Evolutionary conservation across 1,140 invertebrate species (phyloP).

Genomic region (Metopolophium dirhodum): DNA sequence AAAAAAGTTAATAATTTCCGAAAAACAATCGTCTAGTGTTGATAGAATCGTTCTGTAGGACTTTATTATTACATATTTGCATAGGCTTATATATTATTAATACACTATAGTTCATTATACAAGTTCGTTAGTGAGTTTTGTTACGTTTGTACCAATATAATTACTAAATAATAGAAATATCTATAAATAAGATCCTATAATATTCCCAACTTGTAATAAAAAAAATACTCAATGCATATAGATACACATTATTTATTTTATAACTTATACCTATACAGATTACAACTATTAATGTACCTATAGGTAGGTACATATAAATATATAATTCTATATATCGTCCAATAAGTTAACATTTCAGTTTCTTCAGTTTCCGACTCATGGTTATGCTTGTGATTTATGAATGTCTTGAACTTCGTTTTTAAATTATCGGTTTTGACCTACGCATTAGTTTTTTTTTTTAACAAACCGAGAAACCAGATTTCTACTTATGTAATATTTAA

Average conservation of each 20-base stretch:
- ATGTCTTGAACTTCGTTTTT: not conserved
- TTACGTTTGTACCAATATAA: not conserved
- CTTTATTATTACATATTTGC: not conserved
- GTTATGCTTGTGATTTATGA: no score
- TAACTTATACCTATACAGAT: no score
- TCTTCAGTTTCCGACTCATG: not conserved
- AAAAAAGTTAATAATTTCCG: not conserved
- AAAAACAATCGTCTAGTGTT: not conserved
- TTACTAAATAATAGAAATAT: no score
- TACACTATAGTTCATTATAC: not conserved
- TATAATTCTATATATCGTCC: not conserved
- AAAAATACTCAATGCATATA: not conserved
- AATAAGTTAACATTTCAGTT: not conserved
- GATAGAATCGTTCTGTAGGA: not conserved
- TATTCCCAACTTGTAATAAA: not conserved
- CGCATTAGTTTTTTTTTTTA: no score
- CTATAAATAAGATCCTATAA: not conserved
- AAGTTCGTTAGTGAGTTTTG: not conserved
- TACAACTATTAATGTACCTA: not conserved
- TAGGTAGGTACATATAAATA: not conserved
- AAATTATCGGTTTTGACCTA: not conserved
- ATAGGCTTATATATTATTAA: not conserved
- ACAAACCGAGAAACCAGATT: not conserved
- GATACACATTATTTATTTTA: no score
- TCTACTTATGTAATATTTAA: not conserved